Conservation (phyloP, 2,797 vertebrate species). For the Molossus molossus region DNA sequence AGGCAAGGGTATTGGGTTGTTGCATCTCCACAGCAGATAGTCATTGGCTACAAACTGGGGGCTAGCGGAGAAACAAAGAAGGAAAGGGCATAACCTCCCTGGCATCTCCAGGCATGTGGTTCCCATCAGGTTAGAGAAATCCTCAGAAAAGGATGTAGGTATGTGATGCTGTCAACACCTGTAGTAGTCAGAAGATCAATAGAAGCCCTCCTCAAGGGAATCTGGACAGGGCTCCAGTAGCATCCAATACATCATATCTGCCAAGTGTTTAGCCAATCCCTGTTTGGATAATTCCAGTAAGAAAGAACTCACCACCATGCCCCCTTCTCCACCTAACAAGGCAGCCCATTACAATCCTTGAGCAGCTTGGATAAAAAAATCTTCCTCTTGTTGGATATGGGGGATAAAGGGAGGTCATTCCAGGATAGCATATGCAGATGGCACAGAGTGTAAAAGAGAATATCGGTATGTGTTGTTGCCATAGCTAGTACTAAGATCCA, state of each 20-base stretch:
- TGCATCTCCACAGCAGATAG: not conserved
- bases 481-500: not conserved
- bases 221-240: not conserved
- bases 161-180: not conserved
- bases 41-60: not conserved
- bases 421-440: not conserved
- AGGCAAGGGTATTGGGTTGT: not conserved
- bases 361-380: not conserved
- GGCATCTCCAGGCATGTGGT: not conserved
- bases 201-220: not conserved
- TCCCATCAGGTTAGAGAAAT: not conserved
- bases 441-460: not conserved
- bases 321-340: not conserved
- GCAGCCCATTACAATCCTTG: not conserved
- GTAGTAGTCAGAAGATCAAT: not conserved
- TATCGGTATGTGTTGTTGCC: not conserved
- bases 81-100: not conserved
- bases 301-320: not conserved
- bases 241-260: not conserved
- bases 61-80: not conserved
- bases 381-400: not conserved
- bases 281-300: not conserved
- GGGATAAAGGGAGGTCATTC: not conserved
- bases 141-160: not conserved
- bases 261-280: not conserved